Base-by-base conservation (phyloP, 2,797 vertebrate genomes). In the Sebastes nivosus region DNA sequence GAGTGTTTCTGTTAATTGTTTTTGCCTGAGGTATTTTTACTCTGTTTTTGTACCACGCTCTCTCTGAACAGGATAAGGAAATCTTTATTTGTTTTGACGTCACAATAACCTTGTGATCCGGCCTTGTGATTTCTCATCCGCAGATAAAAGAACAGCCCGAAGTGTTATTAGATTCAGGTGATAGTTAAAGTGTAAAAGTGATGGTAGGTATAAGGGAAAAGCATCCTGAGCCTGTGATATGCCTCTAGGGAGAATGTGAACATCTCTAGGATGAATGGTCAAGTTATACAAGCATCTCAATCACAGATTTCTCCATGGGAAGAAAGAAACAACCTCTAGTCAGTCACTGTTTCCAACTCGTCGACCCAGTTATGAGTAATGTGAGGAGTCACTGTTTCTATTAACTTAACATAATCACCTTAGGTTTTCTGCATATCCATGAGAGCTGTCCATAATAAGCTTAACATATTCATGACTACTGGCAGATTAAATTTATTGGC, bases 401-500 rank as follows among this genome's bases (percentile, higher is more conserved):
- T 82, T 60, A 81, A 79, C 54, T 88, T 81, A 73, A 63, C 82
- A 84, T 90, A 86, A 91, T 82, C 77, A 88, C 72, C 36, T 90
- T 84, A 76, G 55, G 58, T 76, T 89, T 81, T 77, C 22, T 24
- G 42, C 82, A 78, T 68, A 78, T 85, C 60, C 36, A 75, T 60
- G 29, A 88, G 78, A 69, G 73, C 30, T 80, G 78, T 81, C 70
- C 57, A 71, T 83, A 90, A 92, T 90, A 72, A 80, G 91, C 69
- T 93, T 90, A 92, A 79, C 84, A 85, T 93, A 92, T 91, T 90
- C 84, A 88, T 82, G 87, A 81, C 61, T 58, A 30, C 78, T 54
- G 63, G 67, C 81, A 72, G 75, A 87, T 85, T 88, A 77, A 83
- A 86, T 4, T 4, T 79, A 72, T 79, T 78, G 66, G 66, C 63